phyloP scores from a whole-genome alignment of 37 sponge, comb jelly and placozoan species.

The Chondrilla cf. caribensis region DNA sequence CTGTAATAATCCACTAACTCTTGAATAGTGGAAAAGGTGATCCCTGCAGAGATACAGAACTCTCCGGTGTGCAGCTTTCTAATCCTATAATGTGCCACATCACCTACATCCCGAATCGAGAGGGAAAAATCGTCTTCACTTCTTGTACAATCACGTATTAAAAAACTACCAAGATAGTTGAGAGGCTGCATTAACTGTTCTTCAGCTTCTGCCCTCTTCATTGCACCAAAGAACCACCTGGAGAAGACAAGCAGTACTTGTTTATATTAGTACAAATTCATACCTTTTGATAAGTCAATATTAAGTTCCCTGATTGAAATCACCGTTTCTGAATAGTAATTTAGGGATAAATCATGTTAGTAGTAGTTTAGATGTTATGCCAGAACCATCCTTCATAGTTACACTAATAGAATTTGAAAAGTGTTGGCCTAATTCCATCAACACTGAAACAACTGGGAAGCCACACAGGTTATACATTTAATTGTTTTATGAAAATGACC shows the following conservation, averaged over 20 bases:
- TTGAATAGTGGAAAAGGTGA: constrained; percentile 62
- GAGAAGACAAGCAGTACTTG: not conserved
- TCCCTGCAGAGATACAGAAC: constrained; percentile 78
- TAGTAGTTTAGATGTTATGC: no score
- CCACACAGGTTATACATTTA: no score
- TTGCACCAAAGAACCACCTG: constrained; percentile 94
- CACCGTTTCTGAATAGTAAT: not conserved
- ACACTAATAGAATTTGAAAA: no score
- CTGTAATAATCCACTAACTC: constrained; percentile 81
- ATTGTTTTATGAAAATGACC: no score
- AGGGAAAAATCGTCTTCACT: constrained; percentile 93
- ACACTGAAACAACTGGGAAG: no score
- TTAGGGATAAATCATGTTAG: no score
- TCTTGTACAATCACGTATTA: constrained; percentile 91
- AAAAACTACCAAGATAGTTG: constrained; percentile 76
- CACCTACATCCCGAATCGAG: constrained; percentile 76
- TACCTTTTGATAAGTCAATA: no score
- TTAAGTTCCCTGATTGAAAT: no score
- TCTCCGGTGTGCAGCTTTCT: constrained; percentile 75
- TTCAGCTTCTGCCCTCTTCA: constrained; percentile 97
- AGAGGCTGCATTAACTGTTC: constrained; percentile 76
- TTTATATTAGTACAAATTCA: no score
- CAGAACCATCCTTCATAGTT: no score
- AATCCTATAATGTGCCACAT: constrained; percentile 87
- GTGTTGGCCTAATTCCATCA: no score